Base-by-base conservation (phyloP, 2,888 invertebrate species). In the Bhutanitis thaidina region DNA sequence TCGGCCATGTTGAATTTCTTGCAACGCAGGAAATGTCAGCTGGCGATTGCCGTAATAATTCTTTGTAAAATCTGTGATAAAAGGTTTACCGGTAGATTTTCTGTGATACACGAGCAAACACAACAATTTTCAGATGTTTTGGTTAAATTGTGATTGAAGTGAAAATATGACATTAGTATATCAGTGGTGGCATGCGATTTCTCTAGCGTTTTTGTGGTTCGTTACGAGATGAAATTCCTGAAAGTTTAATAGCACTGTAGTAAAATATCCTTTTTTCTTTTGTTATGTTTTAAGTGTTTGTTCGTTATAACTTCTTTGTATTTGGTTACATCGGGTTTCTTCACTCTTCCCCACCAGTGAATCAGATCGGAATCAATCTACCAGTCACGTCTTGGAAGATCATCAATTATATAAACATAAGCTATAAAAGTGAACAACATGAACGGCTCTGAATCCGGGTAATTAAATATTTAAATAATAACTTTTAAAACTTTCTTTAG, bases 401-500 rank as follows among this genome's bases (percentile, higher is more conserved):
- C 64, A 61, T 56, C 59, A 53, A 55, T 53, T 54, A 60, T 40
- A 29, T 55, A 59, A 61, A 65, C 60, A 60, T 59, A 58, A 61
- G 59, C 50, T 54, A 29, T 30, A 58, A 59, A 72, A 70, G 59
- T 60, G 55, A 61, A 64, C 83, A 90, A 75, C 75, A 94, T 94
- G 94, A 94, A 94, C 90, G 93, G 93, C 82, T 93, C 94, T 67
- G 94, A 94, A 90, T 94, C 94, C 90, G 94, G 94, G 94, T 94
- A 94, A 93, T 63, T 5, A 20, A 20, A 30, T 44, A 37, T 35
- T 45, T 29, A 32, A 44, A n/a, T n/a, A 58, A 20, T 20, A 20
- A 20, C 20, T 5, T 20, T 20, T 20, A 20, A 20, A 20, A 5
- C 5, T 20, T 20, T 20, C 5, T 5, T 2, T 20, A 20, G 2